These are phyloP conservation scores for Rhopilema esculentum DNA, from an alignment of 30 jellyfish, hydroid and myxozoan genomes.

Conservation along the genomic window DNA sequence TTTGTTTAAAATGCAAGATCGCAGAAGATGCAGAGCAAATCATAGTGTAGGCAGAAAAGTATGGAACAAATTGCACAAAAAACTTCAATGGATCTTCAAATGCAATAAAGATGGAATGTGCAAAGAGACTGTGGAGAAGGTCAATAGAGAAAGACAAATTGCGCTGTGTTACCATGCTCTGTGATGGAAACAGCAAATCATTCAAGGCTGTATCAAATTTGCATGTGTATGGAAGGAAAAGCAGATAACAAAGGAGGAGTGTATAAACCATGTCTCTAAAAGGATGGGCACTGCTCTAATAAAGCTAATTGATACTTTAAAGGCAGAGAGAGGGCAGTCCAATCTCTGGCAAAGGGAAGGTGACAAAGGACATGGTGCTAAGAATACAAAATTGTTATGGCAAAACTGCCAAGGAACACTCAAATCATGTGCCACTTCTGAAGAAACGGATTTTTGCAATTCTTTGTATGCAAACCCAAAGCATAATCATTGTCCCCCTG, in stretches of 20 bases:
- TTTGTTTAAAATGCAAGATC: too few relatives aligned
- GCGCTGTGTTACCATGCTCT: conserved; percentile 37
- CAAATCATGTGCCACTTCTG: neutral
- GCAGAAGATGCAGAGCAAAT: too few relatives aligned
- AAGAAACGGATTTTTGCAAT: neutral
- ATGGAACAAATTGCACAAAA: conserved; percentile 10
- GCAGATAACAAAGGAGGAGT: conserved; percentile 25
- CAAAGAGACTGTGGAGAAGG: conserved; percentile 30
- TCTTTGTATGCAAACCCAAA: neutral
- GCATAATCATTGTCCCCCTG: neutral
- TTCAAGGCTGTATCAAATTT: conserved; percentile 24
- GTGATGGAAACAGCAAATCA: conserved; percentile 54
- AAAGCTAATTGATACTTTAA: neutral
- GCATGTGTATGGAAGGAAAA: conserved; percentile 2
- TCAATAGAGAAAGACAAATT: conserved; percentile 7
- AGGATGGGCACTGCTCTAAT: neutral
- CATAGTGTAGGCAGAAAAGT: conserved; percentile 41
- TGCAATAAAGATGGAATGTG: conserved; percentile 57
- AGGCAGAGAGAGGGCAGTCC: too few relatives aligned
- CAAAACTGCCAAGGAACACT: neutral
- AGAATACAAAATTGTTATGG: neutral
- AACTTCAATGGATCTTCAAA: conserved; percentile 21
- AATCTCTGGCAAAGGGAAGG: too few relatives aligned
- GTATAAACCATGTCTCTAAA: too few relatives aligned
- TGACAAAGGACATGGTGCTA: too few relatives aligned